A percentile compares a stretch with the other conserved stretches of the same genome.
Conservation (phyloP, 1,140 invertebrate genomes). For the Agraylea sexmaculata region DNA sequence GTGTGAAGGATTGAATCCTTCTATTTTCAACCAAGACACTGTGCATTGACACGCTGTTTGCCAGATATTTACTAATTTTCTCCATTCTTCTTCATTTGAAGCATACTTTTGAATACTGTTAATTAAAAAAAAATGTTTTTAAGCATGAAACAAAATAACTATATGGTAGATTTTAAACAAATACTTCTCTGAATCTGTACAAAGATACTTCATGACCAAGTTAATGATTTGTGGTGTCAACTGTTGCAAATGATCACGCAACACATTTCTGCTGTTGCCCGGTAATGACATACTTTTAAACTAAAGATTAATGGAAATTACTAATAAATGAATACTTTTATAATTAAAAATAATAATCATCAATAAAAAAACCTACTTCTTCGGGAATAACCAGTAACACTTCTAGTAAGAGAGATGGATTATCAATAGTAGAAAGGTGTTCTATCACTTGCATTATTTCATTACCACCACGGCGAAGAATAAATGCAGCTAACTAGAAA, state of each 20-base stretch:
- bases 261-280: conserved; percentile 27
- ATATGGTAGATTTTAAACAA: background rate
- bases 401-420: conserved; percentile 52
- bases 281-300: conserved; percentile 40
- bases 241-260: conserved; percentile 28
- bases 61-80: conserved; percentile 16
- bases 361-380: conserved; percentile 47
- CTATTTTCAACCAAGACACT: conserved; percentile 16
- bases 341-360: background rate
- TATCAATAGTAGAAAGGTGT: conserved; percentile 30
- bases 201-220: conserved; percentile 17
- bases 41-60: conserved; percentile 19
- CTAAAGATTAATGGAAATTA: conserved; percentile 21
- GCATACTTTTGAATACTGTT: too few relatives aligned
- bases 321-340: background rate
- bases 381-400: conserved; percentile 67
- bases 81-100: conserved; percentile 15
- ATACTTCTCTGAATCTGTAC: conserved; percentile 14
- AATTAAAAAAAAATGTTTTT: conserved; percentile 3
- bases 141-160: background rate
- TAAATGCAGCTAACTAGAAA: conserved; percentile 34
- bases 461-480: conserved; percentile 33
- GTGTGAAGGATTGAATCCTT: conserved; percentile 11
- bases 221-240: conserved; percentile 22
- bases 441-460: conserved; percentile 31